Evolutionary conservation across 1,140 invertebrate genomes (phyloP).

Genomic region (Conus betulinus): DNA sequence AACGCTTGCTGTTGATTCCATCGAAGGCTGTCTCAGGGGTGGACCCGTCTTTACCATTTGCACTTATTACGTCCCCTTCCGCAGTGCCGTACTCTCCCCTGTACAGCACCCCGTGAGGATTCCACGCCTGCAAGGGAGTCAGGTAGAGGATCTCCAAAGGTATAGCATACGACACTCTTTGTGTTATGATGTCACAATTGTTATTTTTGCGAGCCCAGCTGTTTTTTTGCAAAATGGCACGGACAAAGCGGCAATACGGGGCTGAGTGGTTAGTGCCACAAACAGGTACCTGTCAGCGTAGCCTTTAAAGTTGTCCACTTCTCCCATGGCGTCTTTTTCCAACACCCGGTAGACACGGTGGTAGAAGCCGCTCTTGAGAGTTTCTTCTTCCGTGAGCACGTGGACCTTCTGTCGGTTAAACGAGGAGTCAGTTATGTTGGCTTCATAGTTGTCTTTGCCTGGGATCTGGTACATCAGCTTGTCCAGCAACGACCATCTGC

Average conservation of each 20-base stretch:
- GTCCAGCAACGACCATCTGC: conserved; percentile 49
- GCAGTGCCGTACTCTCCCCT: conserved; percentile 15
- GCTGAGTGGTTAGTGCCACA: conserved; percentile 57
- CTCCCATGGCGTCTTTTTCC: conserved; percentile 50
- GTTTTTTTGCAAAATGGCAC: conserved; percentile 34
- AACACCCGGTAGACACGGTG: conserved; percentile 52
- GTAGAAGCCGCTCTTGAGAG: conserved; percentile 60
- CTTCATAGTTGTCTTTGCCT: conserved; percentile 63
- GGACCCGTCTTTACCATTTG: conserved; percentile 39
- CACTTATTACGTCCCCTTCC: conserved; percentile 42
- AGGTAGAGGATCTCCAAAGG: conserved; percentile 66
- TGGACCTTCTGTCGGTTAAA: conserved; percentile 44
- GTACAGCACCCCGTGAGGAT: conserved; percentile 57
- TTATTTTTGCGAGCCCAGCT: not conserved
- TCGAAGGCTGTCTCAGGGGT: conserved; percentile 46
- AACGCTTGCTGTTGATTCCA: conserved; percentile 47
- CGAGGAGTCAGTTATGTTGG: conserved; percentile 51
- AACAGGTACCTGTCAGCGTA: conserved; percentile 61
- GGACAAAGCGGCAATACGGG: conserved; percentile 43
- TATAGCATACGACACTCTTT: conserved; percentile 57
- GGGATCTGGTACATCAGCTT: conserved; percentile 66
- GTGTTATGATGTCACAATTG: conserved; percentile 11
- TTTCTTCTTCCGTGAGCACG: conserved; percentile 27
- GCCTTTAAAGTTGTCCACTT: conserved; percentile 56
- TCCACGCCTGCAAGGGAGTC: conserved; percentile 62